Evolutionary conservation across 2,888 invertebrate species (phyloP), one percentile per base, ranked within the genome.

Genomic region (Nezara viridula): DNA sequence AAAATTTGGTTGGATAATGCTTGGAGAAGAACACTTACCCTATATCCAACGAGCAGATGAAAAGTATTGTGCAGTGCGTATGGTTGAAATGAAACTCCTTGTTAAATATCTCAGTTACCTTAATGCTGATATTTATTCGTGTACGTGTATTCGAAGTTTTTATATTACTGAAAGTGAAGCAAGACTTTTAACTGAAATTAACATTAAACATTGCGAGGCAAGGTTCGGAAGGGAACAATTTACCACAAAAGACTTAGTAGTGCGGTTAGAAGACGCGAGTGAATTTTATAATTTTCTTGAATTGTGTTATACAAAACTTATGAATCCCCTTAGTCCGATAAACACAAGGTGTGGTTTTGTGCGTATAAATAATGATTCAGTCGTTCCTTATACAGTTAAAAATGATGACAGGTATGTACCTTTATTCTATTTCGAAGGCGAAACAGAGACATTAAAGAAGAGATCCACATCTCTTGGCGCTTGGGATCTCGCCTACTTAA

Each of bases 111-210:
- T 98, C 92, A 96, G 96, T 92, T 97, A 96, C 92, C 94, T 98
- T 88, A 98, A 98, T 92, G 96, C 96, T 91, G 97, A 97, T 92
- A 96, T 98, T 91, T 97, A 97, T 93, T 97, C 96, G 91, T 98
- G 98, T 93, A 97, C 97, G 24, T 97, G 97, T 92, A 97, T 98
- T 91, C 95, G 97, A 91, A 98, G 98, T 94, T 98, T 98, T 93
- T 98, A 97, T 93, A 97, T 98, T 91, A 98, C 98, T 0, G 97
- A 97, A 91, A 95, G 96, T 0, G 98, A 99, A 93, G 96, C 98
- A 88, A 95, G 97, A 91, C 94, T 98, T 37, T 94, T 98, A 86
- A 98, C 97, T 92, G 98, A 98, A 93, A 98, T 98, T 91, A 99
- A 98, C 93, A 94, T 95, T 91, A 96, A 96, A 92, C 98, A 98